These are phyloP conservation scores for Ophiodon elongatus DNA, from an alignment of 2,113 vertebrate species.

Conservation along the genomic window DNA sequence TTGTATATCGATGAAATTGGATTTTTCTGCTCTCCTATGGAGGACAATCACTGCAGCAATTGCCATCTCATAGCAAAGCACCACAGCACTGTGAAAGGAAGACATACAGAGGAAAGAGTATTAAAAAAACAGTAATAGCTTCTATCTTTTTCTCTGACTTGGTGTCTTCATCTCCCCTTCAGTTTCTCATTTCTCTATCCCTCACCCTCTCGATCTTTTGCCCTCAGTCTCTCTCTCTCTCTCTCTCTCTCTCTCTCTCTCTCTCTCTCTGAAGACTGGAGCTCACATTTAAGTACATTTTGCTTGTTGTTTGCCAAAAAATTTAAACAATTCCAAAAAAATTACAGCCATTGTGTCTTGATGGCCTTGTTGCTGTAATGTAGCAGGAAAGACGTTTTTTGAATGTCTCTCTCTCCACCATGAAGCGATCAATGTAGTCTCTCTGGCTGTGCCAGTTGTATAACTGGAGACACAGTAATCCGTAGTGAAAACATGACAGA, in stretches of 20 bases:
- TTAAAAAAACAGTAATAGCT: constrained; percentile 73
- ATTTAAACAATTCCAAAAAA: not conserved
- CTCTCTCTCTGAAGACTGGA: not conserved
- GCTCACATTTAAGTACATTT: constrained; percentile 1
- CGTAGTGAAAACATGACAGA: constrained; percentile 47
- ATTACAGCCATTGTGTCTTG: not conserved
- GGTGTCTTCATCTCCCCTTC: constrained; percentile 50
- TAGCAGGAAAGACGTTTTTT: not conserved
- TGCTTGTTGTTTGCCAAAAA: not conserved
- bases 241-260: not conserved
- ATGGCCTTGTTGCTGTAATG: not conserved
- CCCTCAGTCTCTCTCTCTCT: not conserved
- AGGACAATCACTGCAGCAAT: constrained; percentile 72
- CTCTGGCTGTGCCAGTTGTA: constrained; percentile 24
- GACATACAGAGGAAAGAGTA: constrained; percentile 59
- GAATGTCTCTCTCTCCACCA: not conserved
- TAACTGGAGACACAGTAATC: constrained; percentile 47
- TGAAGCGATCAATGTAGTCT: constrained; percentile 25
- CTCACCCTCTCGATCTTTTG: constrained; percentile 20
- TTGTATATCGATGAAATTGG: constrained; percentile 78
- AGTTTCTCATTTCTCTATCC: constrained; percentile 36
- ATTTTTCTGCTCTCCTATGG: constrained; percentile 73
- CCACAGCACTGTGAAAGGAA: constrained; percentile 65
- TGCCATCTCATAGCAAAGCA: constrained; percentile 73
- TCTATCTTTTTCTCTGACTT: constrained; percentile 61